Conservation (phyloP, 2,113 vertebrate genomes). For the Narcine bancroftii region DNA sequence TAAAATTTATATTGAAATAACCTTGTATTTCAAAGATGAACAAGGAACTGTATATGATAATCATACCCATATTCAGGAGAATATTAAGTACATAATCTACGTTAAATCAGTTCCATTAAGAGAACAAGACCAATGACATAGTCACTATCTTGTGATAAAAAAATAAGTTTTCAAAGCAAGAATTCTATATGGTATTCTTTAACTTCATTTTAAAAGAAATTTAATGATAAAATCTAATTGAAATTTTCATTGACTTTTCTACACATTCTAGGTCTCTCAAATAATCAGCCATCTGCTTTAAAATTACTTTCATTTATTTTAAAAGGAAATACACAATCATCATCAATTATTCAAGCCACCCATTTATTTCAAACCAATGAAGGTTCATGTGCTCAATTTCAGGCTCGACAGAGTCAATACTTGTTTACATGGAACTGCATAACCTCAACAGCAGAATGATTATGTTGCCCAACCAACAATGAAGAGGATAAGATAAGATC, state of each 20-base stretch:
- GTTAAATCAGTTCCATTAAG: background rate
- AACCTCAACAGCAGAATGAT: no score
- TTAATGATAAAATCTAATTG: constrained; percentile 43
- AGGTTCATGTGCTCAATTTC: background rate
- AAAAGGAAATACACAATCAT: constrained; percentile 53
- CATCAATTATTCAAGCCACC: constrained; percentile 41
- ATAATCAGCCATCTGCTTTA: constrained; percentile 57
- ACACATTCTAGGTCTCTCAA: constrained; percentile 45
- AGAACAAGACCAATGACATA: background rate
- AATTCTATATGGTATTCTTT: background rate
- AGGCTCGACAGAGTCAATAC: background rate
- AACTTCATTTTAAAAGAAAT: background rate
- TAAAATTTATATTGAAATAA: background rate
- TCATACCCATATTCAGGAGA: background rate
- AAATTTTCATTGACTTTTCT: constrained; percentile 44
- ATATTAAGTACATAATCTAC: constrained; percentile 23
- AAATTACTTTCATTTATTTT: constrained; percentile 58
- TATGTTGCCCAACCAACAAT: no score
- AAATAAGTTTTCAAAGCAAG: background rate
- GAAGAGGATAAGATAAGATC: no score
- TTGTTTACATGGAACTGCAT: background rate
- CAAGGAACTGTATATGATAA: background rate
- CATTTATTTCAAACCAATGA: background rate
- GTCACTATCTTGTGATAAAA: background rate
- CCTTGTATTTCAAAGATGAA: constrained; percentile 16